Percentiles rank a stretch among this genome's conserved stretches.
Evolutionary conservation across 2,888 invertebrate genomes (phyloP).

Genomic region (Eristalis arbustorum): DNA sequence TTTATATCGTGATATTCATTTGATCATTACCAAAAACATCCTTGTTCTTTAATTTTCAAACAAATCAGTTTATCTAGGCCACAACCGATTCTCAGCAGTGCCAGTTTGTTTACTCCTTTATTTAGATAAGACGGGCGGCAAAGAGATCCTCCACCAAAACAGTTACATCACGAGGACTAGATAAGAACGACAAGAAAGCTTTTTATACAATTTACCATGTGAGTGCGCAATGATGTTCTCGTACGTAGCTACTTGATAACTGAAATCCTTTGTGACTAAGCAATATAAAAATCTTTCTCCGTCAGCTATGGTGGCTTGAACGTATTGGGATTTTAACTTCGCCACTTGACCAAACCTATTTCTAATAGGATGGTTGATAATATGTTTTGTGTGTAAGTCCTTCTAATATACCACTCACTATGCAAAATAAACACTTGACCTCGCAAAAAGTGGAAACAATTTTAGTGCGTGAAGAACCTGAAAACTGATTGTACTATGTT

Average conservation of each 20-base stretch:
- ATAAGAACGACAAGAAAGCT: not conserved
- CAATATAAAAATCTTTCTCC: slow-evolving; percentile 81
- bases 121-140: slow-evolving; percentile 71
- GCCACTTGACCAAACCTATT: slow-evolving; percentile 76
- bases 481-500: too few relatives aligned
- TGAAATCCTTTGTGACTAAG: slow-evolving; percentile 83
- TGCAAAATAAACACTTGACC: too few relatives aligned
- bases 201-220: slow-evolving; percentile 76
- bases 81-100: slow-evolving; percentile 85
- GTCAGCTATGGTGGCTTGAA: slow-evolving; percentile 79
- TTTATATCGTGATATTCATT: slow-evolving; percentile 81
- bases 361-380: slow-evolving; percentile 64
- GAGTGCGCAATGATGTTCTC: slow-evolving; percentile 78
- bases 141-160: not conserved
- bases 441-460: too few relatives aligned
- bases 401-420: too few relatives aligned
- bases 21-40: slow-evolving; percentile 81
- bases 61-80: slow-evolving; percentile 84
- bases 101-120: slow-evolving; percentile 81
- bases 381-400: too few relatives aligned
- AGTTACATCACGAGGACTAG: not conserved
- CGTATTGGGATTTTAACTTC: slow-evolving; percentile 75
- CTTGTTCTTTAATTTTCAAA: slow-evolving; percentile 81
- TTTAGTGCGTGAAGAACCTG: too few relatives aligned
- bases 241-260: slow-evolving; percentile 81